phyloP scores from a whole-genome alignment of 2,797 vertebrate species.

The Adelosebastes latens region DNA sequence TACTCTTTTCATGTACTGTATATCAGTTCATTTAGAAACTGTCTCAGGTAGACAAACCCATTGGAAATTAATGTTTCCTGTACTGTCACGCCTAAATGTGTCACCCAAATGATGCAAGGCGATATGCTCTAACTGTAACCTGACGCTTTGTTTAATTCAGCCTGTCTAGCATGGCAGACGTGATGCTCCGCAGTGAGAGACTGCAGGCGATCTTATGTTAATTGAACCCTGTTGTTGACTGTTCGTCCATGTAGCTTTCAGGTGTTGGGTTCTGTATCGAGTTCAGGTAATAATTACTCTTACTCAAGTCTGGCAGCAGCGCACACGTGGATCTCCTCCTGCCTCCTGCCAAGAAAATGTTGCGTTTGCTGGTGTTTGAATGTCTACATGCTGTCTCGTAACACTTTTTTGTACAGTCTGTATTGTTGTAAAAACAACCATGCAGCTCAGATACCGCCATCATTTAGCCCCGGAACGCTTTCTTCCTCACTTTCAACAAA shows the following conservation, averaged over 20 bases:
- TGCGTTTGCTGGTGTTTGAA: background rate
- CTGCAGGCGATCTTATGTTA: constrained; percentile 63
- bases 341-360: background rate
- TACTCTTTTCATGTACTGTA: background rate
- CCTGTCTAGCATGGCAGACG: constrained; percentile 27
- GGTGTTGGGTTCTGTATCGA: constrained; percentile 70
- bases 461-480: constrained; percentile 1
- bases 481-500: background rate
- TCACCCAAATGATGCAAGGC: constrained; percentile 23
- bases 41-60: background rate
- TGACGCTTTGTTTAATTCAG: constrained; percentile 49
- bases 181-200: constrained; percentile 31
- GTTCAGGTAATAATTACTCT: constrained; percentile 76
- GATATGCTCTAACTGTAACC: constrained; percentile 49
- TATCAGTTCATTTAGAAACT: background rate
- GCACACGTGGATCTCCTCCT: background rate
- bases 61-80: constrained; percentile 12
- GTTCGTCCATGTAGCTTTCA: constrained; percentile 40
- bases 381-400: background rate
- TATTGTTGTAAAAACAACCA: background rate
- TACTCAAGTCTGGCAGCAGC: constrained; percentile 41
- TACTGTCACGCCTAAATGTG: background rate
- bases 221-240: constrained; percentile 60
- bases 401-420: background rate
- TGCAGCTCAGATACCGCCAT: background rate